Conservation (phyloP, 2,113 vertebrate genomes). For the Antechinus flavipes region DNA sequence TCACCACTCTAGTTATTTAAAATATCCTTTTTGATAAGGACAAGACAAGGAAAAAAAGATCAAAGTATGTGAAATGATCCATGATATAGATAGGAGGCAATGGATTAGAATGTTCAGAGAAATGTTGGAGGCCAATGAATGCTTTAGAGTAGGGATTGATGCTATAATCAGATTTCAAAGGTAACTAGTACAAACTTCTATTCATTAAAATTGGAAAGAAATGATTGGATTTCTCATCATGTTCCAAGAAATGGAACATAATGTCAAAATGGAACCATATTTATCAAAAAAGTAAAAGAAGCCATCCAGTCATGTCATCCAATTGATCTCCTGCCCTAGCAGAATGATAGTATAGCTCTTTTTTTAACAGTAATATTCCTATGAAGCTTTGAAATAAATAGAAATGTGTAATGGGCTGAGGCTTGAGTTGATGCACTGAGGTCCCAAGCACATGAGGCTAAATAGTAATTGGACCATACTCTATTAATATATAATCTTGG, state of each 20-base stretch:
- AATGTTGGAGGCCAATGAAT: conserved; percentile 17
- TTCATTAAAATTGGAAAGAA: conserved; percentile 45
- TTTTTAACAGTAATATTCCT: background rate
- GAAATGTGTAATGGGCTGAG: background rate
- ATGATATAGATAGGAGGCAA: conserved; percentile 38
- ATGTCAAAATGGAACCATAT: conserved; percentile 36
- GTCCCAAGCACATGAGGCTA: too few relatives aligned
- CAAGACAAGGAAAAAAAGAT: conserved; percentile 61
- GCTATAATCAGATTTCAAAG: conserved; percentile 51
- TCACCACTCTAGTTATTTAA: background rate
- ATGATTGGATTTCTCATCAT: conserved; percentile 31
- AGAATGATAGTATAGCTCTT: conserved; percentile 5
- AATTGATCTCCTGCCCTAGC: background rate
- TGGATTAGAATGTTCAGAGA: background rate
- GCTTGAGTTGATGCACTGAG: too few relatives aligned
- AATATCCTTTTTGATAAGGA: background rate
- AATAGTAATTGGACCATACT: too few relatives aligned
- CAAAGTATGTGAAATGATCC: conserved; percentile 22
- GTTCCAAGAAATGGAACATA: background rate
- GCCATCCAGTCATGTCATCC: conserved; percentile 27
- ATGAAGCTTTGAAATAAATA: background rate
- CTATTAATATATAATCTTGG: too few relatives aligned
- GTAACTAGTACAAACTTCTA: conserved; percentile 59
- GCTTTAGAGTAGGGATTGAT: conserved; percentile 33
- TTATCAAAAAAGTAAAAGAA: conserved; percentile 47